Evolutionary conservation across 2,797 vertebrate genomes (phyloP), one percentile per base, ranked within the genome.

Genomic region (Alectoris magna): DNA sequence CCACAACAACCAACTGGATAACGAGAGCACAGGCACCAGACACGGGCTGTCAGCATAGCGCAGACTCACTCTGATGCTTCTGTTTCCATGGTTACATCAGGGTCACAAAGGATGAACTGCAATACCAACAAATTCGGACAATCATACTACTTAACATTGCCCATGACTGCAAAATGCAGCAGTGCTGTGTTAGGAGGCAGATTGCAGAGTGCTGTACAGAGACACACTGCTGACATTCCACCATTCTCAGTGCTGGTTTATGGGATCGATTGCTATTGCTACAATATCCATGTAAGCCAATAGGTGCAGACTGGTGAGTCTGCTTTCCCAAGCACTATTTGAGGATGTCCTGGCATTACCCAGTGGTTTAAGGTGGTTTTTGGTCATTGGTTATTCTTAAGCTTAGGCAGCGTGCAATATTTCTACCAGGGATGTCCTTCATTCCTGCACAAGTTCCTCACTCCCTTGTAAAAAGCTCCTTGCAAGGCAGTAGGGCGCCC

Each of bases 1-100:
- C 95, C 77, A 59, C 81, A 78, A 41, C 6, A 14, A 53, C 49
- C 55, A 39, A 74, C 71, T 38, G 11, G 66, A 90, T 55, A 49
- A 76, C 60, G 14, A 66, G 85, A 79, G 76, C 91, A 84, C 72
- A 79, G 76, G 84, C 48, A 84, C 2, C 77, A 76, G 55, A 13
- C 59, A 10, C 8, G 10, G 11, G 3, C 70, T 88, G 49, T 63
- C n/a, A 27, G 74, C 26, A 44, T n/a, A 41, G 48, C 0, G 0
- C 2, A 24, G 73, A 29, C 63, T 44, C 49, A 23, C 24, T 67
- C n/a, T 19, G 41, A 12, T 1, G 2, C 34, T 36, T 79, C 63
- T 53, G 18, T 69, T 59, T 83, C 43, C 56, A 53, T 16, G 34
- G 17, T 16, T 16, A 77, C 49, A 49, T 41, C 27, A 26, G 19